Percentiles rank a stretch among this genome's conserved stretches.
Conservation (phyloP, 2,888 invertebrate species). For the Oxystoma pomonae region DNA sequence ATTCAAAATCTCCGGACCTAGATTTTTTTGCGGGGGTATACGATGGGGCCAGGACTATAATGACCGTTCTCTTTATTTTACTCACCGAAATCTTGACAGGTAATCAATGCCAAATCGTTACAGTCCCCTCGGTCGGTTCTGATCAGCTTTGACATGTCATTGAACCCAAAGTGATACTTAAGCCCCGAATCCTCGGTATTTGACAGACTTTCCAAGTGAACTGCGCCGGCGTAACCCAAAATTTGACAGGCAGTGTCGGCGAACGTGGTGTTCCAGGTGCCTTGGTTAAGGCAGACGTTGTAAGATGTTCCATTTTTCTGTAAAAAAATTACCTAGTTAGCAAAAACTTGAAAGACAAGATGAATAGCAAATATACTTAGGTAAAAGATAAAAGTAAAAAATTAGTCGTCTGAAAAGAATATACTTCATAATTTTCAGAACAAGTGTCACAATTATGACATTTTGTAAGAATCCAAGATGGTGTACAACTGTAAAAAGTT, state of each 20-base stretch:
- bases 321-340: too few relatives aligned
- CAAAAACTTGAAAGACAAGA: too few relatives aligned
- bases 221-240: constrained; percentile 52
- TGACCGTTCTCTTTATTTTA: too few relatives aligned
- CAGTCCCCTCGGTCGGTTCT: constrained; percentile 44
- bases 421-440: too few relatives aligned
- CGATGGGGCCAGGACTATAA: too few relatives aligned
- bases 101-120: constrained; percentile 49
- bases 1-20: too few relatives aligned
- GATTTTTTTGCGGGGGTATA: too few relatives aligned
- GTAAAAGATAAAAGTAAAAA: too few relatives aligned
- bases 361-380: constrained; percentile 4
- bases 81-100: constrained; percentile 56
- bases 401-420: background rate
- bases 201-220: constrained; percentile 39
- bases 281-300: constrained; percentile 53
- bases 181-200: constrained; percentile 22
- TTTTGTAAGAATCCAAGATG: too few relatives aligned
- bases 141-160: constrained; percentile 47
- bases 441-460: too few relatives aligned
- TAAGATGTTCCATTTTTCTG: constrained; percentile 40
- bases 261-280: constrained; percentile 52
- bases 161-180: constrained; percentile 34
- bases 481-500: too few relatives aligned
- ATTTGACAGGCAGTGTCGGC: constrained; percentile 54